Percentiles rank a stretch among this genome's conserved stretches.
Evolutionary conservation across 2,797 vertebrate genomes (phyloP).

Genomic region (Neomorphus geoffroyi): DNA sequence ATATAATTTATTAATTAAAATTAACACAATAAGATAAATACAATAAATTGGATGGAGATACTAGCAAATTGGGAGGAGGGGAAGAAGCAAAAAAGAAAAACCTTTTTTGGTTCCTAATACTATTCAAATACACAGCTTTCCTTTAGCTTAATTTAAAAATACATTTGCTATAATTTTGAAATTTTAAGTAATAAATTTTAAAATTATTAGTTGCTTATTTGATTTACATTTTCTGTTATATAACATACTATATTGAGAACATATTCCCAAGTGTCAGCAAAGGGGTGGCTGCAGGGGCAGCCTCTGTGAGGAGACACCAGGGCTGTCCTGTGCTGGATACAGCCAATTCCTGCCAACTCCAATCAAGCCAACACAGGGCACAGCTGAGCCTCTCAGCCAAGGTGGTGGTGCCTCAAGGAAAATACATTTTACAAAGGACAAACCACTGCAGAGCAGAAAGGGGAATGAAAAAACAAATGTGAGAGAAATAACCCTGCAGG

Average conservation of each 20-base stretch:
- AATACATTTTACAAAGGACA: no score
- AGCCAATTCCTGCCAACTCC: rapidly evolving
- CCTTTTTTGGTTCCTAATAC: not conserved
- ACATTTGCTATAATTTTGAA: not conserved
- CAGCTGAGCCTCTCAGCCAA: rapidly evolving
- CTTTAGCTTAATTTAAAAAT: not conserved
- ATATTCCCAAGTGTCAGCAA: rapidly evolving
- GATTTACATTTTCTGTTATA: not conserved
- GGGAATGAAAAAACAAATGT: not conserved
- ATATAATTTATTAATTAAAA: not conserved
- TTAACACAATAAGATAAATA: rapidly evolving
- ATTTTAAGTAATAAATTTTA: not conserved
- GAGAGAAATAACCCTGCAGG: not conserved
- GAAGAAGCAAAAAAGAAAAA: not conserved
- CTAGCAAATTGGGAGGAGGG: not conserved
- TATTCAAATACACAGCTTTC: not conserved
- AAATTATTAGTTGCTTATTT: not conserved
- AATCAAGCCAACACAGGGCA: rapidly evolving
- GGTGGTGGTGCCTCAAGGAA: rapidly evolving
- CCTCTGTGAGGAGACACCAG: rapidly evolving
- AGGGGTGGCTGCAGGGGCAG: rapidly evolving
- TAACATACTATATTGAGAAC: rapidly evolving
- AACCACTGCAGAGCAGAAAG: not conserved
- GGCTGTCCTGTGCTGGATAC: rapidly evolving
- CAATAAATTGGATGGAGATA: not conserved